A percentile compares a stretch with the other conserved stretches of the same genome.
These are phyloP conservation scores for Drosophila rellima DNA, from an alignment of 2,888 invertebrate genomes.

Conservation along the genomic window DNA sequence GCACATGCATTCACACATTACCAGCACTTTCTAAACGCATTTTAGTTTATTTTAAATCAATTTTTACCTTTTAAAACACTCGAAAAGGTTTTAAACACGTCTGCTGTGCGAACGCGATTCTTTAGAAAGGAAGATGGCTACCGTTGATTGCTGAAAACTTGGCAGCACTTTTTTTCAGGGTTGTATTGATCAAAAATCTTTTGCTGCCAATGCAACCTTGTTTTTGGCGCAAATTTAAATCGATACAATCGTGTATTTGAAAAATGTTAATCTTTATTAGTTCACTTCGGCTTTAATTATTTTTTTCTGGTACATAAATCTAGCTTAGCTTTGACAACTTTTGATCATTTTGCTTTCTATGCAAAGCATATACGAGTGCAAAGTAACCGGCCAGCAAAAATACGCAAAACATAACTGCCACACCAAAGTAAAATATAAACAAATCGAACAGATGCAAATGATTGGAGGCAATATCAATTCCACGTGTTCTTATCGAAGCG, in stretches of 20 bases:
- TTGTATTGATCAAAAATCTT: conserved; percentile 19
- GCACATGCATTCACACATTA: not conserved
- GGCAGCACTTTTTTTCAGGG: conserved; percentile 54
- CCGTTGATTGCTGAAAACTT: conserved; percentile 58
- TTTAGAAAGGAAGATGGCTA: conserved; percentile 84
- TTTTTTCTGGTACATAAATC: not conserved
- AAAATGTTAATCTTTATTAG: conserved; percentile 30
- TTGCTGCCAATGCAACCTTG: conserved; percentile 35
- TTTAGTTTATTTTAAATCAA: conserved; percentile 38
- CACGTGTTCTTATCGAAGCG: conserved; percentile 79
- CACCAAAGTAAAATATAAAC: conserved; percentile 83
- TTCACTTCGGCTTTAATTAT: conserved; percentile 21
- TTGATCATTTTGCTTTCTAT: conserved; percentile 59
- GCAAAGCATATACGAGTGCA: conserved; percentile 43
- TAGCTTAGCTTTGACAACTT: conserved; percentile 75
- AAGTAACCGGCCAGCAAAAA: conserved; percentile 53
- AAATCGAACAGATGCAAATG: conserved; percentile 84
- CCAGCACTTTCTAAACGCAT: conserved; percentile 29
- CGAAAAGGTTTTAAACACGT: conserved; percentile 85
- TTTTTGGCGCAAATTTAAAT: conserved; percentile 36
- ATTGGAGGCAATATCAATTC: conserved; percentile 79
- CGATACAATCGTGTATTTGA: not conserved
- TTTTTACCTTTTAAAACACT: conserved; percentile 85
- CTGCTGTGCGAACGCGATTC: conserved; percentile 83
- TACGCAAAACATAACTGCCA: conserved; percentile 62